Evolutionary conservation across 2,888 invertebrate species (phyloP).

Genomic region (Drosophila robusta): DNA sequence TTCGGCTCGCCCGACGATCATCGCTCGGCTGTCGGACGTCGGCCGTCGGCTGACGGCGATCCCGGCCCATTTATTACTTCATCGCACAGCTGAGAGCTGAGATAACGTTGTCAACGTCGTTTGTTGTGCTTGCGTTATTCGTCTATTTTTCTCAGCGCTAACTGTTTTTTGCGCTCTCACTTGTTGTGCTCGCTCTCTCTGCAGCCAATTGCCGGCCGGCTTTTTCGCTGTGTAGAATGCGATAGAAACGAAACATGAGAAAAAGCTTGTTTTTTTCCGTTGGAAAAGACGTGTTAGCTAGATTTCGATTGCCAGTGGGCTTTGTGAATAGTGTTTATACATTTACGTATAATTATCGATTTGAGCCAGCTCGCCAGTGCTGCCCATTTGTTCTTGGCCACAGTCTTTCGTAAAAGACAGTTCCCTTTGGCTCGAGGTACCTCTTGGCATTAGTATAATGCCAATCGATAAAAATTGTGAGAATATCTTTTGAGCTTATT

Average conservation of each 20-base stretch:
- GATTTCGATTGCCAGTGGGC: background rate
- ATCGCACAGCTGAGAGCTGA: constrained; percentile 57
- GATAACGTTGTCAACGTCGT: constrained; percentile 45
- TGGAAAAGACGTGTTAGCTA: constrained; percentile 1
- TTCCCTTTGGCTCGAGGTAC: no score
- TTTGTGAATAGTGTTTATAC: no score
- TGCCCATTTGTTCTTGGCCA: background rate
- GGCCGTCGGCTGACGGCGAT: constrained; percentile 49
- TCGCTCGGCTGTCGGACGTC: background rate
- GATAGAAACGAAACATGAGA: constrained; percentile 7
- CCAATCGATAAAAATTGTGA: no score
- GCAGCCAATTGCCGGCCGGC: constrained; percentile 48
- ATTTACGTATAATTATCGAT: background rate
- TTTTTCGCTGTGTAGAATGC: constrained; percentile 7
- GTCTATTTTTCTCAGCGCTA: constrained; percentile 28
- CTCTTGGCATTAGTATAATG: no score
- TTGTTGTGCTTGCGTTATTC: constrained; percentile 58
- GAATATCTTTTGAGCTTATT: background rate
- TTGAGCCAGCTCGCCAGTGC: background rate
- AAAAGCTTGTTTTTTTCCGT: background rate
- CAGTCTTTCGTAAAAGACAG: no score
- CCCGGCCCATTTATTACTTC: constrained; percentile 66
- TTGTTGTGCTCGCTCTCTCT: constrained; percentile 13
- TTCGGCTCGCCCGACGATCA: constrained; percentile 40
- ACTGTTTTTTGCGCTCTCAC: constrained; percentile 37